Evolutionary conservation across 2,113 vertebrate genomes (phyloP), one percentile per base, ranked within the genome.

Genomic region (Oreocharis arfaki): DNA sequence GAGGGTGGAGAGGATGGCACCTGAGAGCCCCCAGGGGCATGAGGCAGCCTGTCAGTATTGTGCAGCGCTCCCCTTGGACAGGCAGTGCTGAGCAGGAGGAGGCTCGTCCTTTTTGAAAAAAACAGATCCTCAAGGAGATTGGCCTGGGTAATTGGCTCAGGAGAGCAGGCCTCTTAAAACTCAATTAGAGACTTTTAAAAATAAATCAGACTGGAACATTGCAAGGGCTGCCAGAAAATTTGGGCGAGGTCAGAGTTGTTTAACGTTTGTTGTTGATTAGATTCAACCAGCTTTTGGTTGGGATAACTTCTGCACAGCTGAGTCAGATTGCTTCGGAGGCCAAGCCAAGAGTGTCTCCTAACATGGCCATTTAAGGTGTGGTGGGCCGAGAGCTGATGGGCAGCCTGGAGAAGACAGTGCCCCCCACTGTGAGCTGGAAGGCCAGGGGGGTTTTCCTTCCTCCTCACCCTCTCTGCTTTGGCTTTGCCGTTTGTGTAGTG

Each of bases 121-220:
- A 89, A 32, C 2, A 0, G 69, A 90, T 75, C 86, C 85, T 92
- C 90, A 77, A 89, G 95, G 92, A 89, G 86, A 78, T 60, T 60
- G 80, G 80, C 74, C 89, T 87, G 76, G 37, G 95, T 94, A 96
- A 94, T 68, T 95, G 92, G 95, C 94, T 92, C 93, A 94, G 95
- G 92, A 97, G 88, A 97, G 76, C 64, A 95, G 96, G 93, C 96
- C 90, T 96, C 96, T 94, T 94, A 95, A 97, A 96, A 96, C 73
- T 96, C 96, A 97, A 96, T 97, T 97, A 97, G 96, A 96, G 80
- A 89, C 76, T 96, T 94, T 92, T 92, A 97, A 96, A 97, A 97
- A 97, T 97, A 97, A 97, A 96, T 94, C 80, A 90, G 92, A 81
- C 69, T 94, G 92, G 93, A 96, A 93, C 96, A 93, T 81, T 79